These are phyloP conservation scores for Empidonax alnorum DNA, from an alignment of 2,113 vertebrate genomes.

Conservation along the genomic window DNA sequence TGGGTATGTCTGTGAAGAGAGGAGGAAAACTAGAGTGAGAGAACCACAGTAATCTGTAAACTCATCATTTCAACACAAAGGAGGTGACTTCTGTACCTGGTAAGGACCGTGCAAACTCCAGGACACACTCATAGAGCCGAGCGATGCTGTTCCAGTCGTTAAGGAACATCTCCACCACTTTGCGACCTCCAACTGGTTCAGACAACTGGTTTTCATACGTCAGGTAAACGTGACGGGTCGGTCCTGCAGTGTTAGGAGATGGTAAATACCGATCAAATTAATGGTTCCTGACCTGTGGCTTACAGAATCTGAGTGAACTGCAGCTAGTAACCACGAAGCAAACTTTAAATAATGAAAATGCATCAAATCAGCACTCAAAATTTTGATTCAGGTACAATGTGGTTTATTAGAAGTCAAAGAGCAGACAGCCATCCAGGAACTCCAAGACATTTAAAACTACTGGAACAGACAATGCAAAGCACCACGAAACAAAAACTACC, in stretches of 20 bases:
- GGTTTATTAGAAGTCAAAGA: not conserved
- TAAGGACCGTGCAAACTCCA: slow-evolving; percentile 91
- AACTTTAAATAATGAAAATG: not conserved
- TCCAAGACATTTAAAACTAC: not conserved
- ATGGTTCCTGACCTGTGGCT: not conserved
- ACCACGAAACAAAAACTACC: not conserved
- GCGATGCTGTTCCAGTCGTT: slow-evolving; percentile 97
- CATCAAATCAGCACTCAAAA: not conserved
- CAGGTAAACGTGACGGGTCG: slow-evolving; percentile 93
- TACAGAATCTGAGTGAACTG: not conserved
- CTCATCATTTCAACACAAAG: not conserved
- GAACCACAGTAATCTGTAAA: not conserved
- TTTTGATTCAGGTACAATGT: not conserved
- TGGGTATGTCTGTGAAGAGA: slow-evolving; percentile 87
- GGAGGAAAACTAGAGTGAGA: not conserved
- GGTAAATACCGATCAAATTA: not conserved
- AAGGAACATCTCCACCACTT: slow-evolving; percentile 98
- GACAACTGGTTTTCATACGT: slow-evolving; percentile 96
- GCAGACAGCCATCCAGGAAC: not conserved
- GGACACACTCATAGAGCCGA: slow-evolving; percentile 94
- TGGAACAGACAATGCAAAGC: not conserved
- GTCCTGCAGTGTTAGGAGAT: slow-evolving; percentile 76
- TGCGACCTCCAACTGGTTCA: slow-evolving; percentile 94
- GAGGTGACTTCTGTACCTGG: slow-evolving; percentile 78
- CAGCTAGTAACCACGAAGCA: not conserved